A percentile compares a stretch with the other conserved stretches of the same genome.
Evolutionary conservation across 2,888 invertebrate species (phyloP).

Genomic region (Dusona sp.): DNA sequence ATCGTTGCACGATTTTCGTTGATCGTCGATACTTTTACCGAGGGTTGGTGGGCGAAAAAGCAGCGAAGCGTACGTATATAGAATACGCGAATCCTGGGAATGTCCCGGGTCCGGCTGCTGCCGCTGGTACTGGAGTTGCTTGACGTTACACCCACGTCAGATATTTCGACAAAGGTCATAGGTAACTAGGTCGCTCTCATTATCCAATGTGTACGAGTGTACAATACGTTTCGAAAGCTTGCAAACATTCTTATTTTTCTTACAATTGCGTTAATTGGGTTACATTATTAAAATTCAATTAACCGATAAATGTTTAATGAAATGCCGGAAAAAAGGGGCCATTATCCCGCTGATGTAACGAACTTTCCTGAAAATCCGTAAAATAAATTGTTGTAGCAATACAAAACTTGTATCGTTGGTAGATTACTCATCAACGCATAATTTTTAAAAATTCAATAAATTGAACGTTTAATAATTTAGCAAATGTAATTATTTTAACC

Average conservation of each 20-base stretch:
- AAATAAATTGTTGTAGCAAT: background rate
- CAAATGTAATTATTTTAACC: no score
- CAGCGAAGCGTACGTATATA: background rate
- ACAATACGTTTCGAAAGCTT: background rate
- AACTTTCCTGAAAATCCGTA: background rate
- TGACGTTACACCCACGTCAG: constrained; percentile 59
- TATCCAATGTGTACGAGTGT: constrained; percentile 3
- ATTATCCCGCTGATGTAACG: background rate
- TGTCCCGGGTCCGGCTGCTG: constrained; percentile 51
- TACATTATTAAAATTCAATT: background rate
- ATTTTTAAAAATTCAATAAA: background rate
- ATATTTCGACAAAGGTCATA: constrained; percentile 70
- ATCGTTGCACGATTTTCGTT: constrained; percentile 8
- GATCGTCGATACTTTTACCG: background rate
- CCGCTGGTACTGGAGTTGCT: background rate
- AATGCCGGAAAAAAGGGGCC: background rate
- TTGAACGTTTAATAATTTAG: no score
- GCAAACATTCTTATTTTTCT: background rate
- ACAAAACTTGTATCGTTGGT: background rate
- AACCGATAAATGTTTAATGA: background rate
- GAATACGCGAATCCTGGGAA: constrained; percentile 52
- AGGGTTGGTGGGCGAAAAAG: background rate
- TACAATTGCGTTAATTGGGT: background rate
- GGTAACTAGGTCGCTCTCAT: constrained; percentile 67
- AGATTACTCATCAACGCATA: background rate